phyloP scores from a whole-genome alignment of 2,888 invertebrate species.

The Laspeyria flexula region DNA sequence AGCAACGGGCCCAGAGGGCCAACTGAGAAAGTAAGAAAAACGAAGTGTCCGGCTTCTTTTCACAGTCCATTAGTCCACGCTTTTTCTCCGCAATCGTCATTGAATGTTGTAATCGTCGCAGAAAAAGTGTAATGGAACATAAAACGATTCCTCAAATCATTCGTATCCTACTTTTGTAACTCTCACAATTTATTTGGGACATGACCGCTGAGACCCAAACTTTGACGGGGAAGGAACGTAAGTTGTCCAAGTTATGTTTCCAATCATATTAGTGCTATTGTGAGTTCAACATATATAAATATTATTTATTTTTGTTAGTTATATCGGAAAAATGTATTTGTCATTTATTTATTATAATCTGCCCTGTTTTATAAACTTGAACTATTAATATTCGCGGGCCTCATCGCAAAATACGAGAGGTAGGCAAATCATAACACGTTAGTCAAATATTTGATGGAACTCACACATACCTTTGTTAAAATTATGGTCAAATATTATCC shows the following conservation, averaged over 20 bases:
- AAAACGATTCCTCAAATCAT: constrained; percentile 18
- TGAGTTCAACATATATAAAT: background rate
- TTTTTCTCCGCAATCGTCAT: constrained; percentile 32
- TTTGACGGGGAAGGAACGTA: background rate
- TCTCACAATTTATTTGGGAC: constrained; percentile 13
- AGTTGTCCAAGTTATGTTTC: constrained; percentile 2
- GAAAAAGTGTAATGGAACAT: constrained; percentile 35
- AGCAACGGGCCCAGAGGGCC: constrained; percentile 16
- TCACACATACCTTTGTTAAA: too few species aligned
- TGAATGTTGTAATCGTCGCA: constrained; percentile 30
- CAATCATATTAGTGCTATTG: background rate
- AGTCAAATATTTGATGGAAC: too few species aligned
- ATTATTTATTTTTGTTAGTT: background rate
- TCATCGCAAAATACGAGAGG: too few species aligned
- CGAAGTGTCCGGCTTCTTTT: constrained; percentile 38
- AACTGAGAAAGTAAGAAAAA: constrained; percentile 36
- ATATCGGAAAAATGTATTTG: too few species aligned
- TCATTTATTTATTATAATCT: too few species aligned
- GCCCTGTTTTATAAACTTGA: too few species aligned
- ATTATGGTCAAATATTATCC: too few species aligned
- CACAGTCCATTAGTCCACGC: constrained; percentile 37
- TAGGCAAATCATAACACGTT: too few species aligned
- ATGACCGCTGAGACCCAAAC: constrained; percentile 8
- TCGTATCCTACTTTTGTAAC: constrained; percentile 5
- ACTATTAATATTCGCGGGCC: too few species aligned